A percentile compares a stretch with the other conserved stretches of the same genome.
phyloP scores from a whole-genome alignment of 2,113 vertebrate species.

The Hydrochoerus hydrochaeris region DNA sequence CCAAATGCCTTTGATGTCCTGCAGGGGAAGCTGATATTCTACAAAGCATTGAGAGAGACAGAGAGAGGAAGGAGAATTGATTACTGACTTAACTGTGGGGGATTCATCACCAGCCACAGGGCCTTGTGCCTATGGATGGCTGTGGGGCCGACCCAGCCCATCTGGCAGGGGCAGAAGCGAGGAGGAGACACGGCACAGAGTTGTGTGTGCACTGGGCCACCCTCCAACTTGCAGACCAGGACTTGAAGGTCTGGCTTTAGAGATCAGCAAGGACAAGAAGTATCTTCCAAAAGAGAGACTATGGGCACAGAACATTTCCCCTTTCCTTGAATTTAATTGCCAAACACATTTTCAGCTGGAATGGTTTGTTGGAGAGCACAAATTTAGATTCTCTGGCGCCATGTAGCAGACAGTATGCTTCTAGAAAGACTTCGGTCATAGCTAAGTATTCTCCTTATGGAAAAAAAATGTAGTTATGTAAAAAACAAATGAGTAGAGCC shows the following conservation, averaged over 20 bases:
- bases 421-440: conserved; percentile 73
- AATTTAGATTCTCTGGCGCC: background rate
- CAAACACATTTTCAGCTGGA: conserved; percentile 2
- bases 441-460: conserved; percentile 76
- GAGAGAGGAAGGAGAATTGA: background rate
- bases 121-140: background rate
- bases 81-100: background rate
- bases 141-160: background rate
- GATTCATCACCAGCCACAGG: background rate
- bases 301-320: background rate
- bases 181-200: background rate
- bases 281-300: background rate
- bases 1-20: background rate
- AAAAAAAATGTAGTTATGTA: conserved; percentile 73
- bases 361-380: background rate
- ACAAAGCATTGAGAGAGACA: background rate
- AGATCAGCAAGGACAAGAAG: background rate
- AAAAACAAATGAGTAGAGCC: conserved; percentile 76
- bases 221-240: background rate
- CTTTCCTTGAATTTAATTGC: background rate
- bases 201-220: background rate
- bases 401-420: conserved; percentile 68
- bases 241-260: background rate
- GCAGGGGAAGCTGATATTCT: background rate
- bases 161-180: background rate